Evolutionary conservation across 2,113 vertebrate species (phyloP).

Genomic region (Mastomys coucha): DNA sequence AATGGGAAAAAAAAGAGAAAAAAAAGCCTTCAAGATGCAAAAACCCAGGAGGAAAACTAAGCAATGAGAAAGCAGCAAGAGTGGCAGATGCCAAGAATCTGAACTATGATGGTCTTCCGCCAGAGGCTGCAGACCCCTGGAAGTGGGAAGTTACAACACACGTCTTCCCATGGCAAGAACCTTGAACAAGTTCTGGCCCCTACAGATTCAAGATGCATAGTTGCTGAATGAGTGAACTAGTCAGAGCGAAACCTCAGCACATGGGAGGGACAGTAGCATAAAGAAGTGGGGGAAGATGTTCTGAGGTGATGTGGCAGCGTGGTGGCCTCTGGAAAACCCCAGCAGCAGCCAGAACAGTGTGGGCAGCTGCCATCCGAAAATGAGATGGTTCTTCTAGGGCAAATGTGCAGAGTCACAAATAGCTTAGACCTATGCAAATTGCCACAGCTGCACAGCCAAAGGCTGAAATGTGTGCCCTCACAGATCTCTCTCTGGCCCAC

Average conservation of each 20-base stretch:
- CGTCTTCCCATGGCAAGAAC: not conserved
- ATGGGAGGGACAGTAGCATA: not conserved
- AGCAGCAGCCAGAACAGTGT: conserved; percentile 62
- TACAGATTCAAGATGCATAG: not conserved
- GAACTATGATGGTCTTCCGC: fast-evolving
- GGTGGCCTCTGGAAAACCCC: conserved; percentile 67
- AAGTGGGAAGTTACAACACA: not conserved
- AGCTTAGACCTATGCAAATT: conserved; percentile 73
- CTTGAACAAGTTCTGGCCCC: not conserved
- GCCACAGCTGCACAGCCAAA: conserved; percentile 63
- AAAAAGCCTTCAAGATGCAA: not conserved
- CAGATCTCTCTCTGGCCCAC: not conserved
- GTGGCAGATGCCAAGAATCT: not conserved
- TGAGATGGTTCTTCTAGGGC: conserved; percentile 71
- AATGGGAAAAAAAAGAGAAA: not conserved
- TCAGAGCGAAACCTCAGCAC: not conserved
- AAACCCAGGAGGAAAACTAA: conserved; percentile 21
- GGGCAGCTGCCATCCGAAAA: conserved; percentile 76
- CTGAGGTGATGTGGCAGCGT: conserved; percentile 18
- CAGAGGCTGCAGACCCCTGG: not conserved
- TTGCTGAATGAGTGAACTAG: not conserved
- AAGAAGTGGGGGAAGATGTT: not conserved
- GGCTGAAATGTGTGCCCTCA: not conserved
- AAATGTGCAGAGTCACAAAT: conserved; percentile 73
- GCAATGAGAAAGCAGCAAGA: not conserved